Conservation (phyloP, 2,113 vertebrate genomes). For the Bubo bubo region DNA sequence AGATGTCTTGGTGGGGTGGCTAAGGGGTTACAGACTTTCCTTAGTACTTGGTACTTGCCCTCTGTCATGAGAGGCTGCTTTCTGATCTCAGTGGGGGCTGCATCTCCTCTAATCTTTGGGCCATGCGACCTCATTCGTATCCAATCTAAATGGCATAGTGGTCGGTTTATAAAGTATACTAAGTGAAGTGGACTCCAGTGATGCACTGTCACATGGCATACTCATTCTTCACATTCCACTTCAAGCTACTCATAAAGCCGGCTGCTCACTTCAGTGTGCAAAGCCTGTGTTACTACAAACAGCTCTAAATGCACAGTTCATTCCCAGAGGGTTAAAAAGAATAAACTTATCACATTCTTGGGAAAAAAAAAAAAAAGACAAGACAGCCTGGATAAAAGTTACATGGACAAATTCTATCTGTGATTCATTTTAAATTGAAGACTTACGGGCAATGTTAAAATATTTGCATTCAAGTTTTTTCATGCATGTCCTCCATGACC, state of each 20-base stretch:
- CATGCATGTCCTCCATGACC: neutral
- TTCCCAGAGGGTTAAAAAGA: slow-evolving; percentile 56
- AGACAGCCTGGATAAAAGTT: slow-evolving; percentile 14
- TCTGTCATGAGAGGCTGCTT: neutral
- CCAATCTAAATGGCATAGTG: neutral
- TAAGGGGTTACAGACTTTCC: neutral
- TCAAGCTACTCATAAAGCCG: slow-evolving; percentile 18
- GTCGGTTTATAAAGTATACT: neutral
- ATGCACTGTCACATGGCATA: neutral
- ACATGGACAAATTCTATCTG: neutral
- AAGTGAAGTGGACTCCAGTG: neutral
- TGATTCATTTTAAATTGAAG: neutral
- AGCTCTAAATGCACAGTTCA: slow-evolving; percentile 15
- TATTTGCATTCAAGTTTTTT: neutral
- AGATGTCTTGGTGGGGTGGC: neutral
- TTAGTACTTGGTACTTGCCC: neutral
- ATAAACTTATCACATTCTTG: slow-evolving; percentile 64
- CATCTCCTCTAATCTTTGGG: neutral
- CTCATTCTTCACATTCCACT: slow-evolving; percentile 49
- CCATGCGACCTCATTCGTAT: accelerated
- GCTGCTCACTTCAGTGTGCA: slow-evolving; percentile 22
- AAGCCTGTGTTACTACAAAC: slow-evolving; percentile 46
- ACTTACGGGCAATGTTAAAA: neutral
- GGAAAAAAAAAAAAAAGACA: neutral
- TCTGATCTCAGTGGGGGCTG: neutral